Percentiles rank a stretch among this genome's conserved stretches.
Evolutionary conservation across 1,140 invertebrate genomes (phyloP).

Genomic region (Lucilia cuprina): DNA sequence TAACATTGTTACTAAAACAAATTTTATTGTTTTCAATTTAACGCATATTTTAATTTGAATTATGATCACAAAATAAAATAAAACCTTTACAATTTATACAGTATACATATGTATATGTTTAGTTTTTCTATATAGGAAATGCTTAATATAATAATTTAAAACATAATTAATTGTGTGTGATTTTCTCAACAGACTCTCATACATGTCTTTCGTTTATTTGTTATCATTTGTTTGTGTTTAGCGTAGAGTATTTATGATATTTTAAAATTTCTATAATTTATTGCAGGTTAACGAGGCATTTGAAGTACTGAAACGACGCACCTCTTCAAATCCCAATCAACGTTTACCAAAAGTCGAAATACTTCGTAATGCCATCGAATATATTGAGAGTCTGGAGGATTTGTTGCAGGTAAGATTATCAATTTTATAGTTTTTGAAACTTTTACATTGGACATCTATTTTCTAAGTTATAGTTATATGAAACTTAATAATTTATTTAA

Average conservation of each 20-base stretch:
- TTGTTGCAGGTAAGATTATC: constrained; percentile 69
- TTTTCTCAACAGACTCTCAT: background rate
- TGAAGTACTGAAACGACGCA: constrained; percentile 90
- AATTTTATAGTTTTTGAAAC: background rate
- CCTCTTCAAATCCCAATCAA: constrained; percentile 94
- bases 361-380: constrained; percentile 94
- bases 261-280: background rate
- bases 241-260: background rate
- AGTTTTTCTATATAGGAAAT: background rate
- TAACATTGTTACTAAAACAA: background rate
- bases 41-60: constrained; percentile 37
- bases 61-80: constrained; percentile 12
- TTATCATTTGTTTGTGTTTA: background rate
- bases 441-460: too few species aligned
- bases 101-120: background rate
- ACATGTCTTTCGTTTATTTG: background rate
- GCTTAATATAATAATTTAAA: background rate
- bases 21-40: constrained; percentile 37
- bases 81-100: background rate
- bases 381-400: constrained; percentile 94
- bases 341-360: constrained; percentile 97
- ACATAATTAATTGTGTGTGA: constrained; percentile 18
- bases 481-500: too few species aligned
- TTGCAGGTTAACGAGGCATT: constrained; percentile 96
- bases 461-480: background rate